Evolutionary conservation across 2,113 vertebrate genomes (phyloP).

Genomic region (Otolemur garnettii): DNA sequence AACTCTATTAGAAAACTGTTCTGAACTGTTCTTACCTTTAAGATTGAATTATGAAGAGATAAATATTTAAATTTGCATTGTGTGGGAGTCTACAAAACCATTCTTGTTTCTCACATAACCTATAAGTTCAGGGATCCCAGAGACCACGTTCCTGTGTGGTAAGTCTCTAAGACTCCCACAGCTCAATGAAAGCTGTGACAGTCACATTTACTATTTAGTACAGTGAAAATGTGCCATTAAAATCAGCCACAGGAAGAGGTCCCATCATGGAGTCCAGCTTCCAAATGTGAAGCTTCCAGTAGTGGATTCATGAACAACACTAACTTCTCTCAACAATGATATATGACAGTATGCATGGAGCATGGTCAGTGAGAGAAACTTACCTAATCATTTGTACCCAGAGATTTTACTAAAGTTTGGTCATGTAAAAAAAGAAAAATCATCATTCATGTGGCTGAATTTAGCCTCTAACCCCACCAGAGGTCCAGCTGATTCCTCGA

Average conservation of each 20-base stretch:
- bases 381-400: neutral
- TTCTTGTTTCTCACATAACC: neutral
- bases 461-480: neutral
- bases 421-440: neutral
- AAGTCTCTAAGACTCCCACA: neutral
- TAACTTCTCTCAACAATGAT: neutral
- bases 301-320: neutral
- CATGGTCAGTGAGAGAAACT: neutral
- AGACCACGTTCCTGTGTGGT: neutral
- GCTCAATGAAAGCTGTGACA: neutral
- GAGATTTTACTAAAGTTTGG: neutral
- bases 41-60: neutral
- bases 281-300: neutral
- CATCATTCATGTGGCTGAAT: neutral
- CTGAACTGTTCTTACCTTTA: neutral
- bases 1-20: neutral
- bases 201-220: neutral
- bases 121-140: fast-evolving
- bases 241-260: neutral
- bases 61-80: neutral
- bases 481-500: neutral
- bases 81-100: neutral
- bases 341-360: neutral
- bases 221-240: neutral
- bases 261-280: neutral